A percentile compares a stretch with the other conserved stretches of the same genome.
phyloP scores from a whole-genome alignment of 2,888 invertebrate species.

The Eustalomyia histrio region DNA sequence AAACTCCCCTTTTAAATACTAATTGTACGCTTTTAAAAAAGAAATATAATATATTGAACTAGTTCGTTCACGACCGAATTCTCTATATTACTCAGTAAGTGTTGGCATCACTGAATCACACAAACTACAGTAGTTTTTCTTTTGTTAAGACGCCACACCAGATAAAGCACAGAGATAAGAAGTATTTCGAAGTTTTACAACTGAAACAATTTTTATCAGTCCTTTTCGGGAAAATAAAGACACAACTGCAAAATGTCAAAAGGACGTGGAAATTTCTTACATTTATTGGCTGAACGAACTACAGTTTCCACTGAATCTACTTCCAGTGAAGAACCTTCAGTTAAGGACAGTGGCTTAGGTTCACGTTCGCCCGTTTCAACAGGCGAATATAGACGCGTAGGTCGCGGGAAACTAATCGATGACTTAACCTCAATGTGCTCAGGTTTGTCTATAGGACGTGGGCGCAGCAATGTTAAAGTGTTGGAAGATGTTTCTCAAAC shows the following conservation, averaged over 20 bases:
- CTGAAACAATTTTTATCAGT: no score
- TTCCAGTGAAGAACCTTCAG: constrained; percentile 64
- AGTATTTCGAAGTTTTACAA: no score
- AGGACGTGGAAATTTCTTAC: constrained; percentile 66
- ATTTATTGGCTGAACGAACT: constrained; percentile 33
- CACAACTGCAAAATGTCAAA: constrained; percentile 42
- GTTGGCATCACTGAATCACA: no score
- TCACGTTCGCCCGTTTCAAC: constrained; percentile 66
- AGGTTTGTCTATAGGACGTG: constrained; percentile 65
- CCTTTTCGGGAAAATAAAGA: no score
- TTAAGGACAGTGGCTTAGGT: constrained; percentile 69
- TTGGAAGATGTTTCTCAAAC: constrained; percentile 44
- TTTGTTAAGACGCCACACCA: no score
- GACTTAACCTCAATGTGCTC: constrained; percentile 67
- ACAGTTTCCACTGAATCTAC: constrained; percentile 61
- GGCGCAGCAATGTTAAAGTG: constrained; percentile 34
- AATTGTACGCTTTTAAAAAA: no score
- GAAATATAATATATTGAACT: no score
- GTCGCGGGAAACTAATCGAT: constrained; percentile 70
- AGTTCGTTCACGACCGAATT: no score
- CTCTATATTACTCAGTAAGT: no score
- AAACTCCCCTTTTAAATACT: no score
- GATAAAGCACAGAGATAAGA: no score
- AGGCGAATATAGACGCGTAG: constrained; percentile 66
- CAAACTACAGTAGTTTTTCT: no score